A percentile compares a stretch with the other conserved stretches of the same genome.
These are phyloP conservation scores for Drosophila takahashii DNA, from an alignment of 1,140 invertebrate genomes.

Conservation along the genomic window DNA sequence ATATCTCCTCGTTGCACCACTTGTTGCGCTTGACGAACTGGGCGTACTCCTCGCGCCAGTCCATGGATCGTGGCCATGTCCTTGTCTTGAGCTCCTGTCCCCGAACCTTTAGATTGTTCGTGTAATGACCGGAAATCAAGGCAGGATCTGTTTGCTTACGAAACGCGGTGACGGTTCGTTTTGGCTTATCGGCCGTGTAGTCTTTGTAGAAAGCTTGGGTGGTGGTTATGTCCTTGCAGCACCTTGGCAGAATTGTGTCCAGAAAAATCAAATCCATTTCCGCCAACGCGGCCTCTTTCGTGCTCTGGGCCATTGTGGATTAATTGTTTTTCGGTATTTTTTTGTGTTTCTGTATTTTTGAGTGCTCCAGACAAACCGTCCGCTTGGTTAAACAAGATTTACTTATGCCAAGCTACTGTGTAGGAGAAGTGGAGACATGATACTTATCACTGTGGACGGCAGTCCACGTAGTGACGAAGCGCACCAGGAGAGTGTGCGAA, in stretches of 20 bases:
- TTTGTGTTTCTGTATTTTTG: conserved; percentile 6
- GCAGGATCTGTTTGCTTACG: conserved; percentile 50
- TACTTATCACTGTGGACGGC: too few relatives aligned
- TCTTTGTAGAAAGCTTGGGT: conserved; percentile 38
- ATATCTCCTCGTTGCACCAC: conserved; percentile 67
- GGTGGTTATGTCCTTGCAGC: conserved; percentile 25
- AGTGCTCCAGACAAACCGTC: neutral
- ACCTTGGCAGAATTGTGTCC: conserved; percentile 32
- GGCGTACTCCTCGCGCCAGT: conserved; percentile 66
- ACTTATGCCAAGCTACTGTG: neutral
- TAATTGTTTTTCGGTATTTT: neutral
- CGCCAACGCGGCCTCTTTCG: neutral
- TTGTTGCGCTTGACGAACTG: conserved; percentile 59
- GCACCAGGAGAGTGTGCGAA: too few relatives aligned
- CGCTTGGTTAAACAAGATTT: neutral
- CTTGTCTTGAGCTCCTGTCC: conserved; percentile 32
- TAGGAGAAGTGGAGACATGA: neutral
- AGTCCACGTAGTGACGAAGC: too few relatives aligned
- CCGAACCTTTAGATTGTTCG: conserved; percentile 58
- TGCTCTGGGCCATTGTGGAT: conserved; percentile 9
- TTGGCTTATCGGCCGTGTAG: conserved; percentile 19
- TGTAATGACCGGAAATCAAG: conserved; percentile 57
- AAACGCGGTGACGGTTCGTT: neutral
- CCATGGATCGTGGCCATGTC: conserved; percentile 62
- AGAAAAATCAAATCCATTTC: conserved; percentile 43